Evolutionary conservation across 2,888 invertebrate species (phyloP).

Genomic region (Leptothorax acervorum): DNA sequence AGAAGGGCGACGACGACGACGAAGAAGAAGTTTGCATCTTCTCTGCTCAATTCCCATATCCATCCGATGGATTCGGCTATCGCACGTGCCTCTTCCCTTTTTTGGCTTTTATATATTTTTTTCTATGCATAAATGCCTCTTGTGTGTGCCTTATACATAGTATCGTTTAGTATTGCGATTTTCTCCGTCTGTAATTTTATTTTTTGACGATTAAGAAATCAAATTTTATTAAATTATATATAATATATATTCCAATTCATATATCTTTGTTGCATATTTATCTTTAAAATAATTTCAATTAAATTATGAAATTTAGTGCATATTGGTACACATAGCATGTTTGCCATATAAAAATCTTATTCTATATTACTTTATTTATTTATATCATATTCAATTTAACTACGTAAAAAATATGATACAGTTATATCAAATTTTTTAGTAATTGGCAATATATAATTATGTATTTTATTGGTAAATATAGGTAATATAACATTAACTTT

Average conservation of each 20-base stretch:
- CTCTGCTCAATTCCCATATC: constrained; percentile 60
- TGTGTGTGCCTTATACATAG: not conserved
- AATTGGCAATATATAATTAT: not conserved
- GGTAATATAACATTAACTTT: not conserved
- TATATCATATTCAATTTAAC: constrained; percentile 6
- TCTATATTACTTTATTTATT: not conserved
- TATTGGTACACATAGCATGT: not conserved
- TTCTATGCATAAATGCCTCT: not conserved
- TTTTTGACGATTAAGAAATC: not conserved
- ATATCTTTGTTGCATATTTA: constrained; percentile 5
- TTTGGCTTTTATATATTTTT: constrained; percentile 53
- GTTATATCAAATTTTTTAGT: not conserved
- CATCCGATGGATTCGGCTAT: constrained; percentile 68
- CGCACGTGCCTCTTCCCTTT: constrained; percentile 33
- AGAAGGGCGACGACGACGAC: constrained; percentile 51
- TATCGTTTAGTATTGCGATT: not conserved
- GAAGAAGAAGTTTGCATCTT: constrained; percentile 46
- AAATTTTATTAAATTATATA: not conserved
- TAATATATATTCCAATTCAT: not conserved
- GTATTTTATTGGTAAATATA: not conserved
- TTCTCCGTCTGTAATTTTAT: not conserved
- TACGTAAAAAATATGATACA: not conserved
- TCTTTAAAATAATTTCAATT: not conserved
- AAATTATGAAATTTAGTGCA: not conserved
- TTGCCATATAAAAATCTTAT: not conserved